A percentile compares a stretch with the other conserved stretches of the same genome.
phyloP scores from a whole-genome alignment of 2,113 vertebrate genomes.

The Bungarus multicinctus region DNA sequence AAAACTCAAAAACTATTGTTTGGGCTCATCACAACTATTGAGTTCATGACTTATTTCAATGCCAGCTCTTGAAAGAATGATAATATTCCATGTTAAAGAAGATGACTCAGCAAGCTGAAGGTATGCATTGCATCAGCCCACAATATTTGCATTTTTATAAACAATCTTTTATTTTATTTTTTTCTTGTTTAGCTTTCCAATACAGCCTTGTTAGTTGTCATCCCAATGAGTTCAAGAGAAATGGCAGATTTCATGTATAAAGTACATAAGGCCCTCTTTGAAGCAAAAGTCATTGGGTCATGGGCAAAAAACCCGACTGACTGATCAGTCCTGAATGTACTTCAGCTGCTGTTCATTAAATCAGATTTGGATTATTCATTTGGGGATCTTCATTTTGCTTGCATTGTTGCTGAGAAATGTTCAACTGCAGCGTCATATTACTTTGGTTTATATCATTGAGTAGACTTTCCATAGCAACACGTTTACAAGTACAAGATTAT shows the following conservation, averaged over 20 bases:
- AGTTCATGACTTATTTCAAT: background rate
- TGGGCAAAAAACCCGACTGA: conserved; percentile 27
- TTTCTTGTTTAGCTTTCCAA: conserved; percentile 20
- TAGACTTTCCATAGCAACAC: background rate
- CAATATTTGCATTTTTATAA: conserved; percentile 20
- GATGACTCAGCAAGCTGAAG: conserved; percentile 59
- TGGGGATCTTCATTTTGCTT: background rate
- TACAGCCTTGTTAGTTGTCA: conserved; percentile 51
- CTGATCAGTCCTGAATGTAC: conserved; percentile 24
- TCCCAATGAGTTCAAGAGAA: conserved; percentile 46
- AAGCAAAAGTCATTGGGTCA: conserved; percentile 46
- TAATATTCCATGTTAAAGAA: conserved; percentile 37
- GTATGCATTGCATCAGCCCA: background rate
- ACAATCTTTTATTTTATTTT: background rate
- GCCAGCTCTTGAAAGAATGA: background rate
- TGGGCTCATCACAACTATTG: background rate
- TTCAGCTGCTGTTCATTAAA: conserved; percentile 36
- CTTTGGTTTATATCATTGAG: background rate
- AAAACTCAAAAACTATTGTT: background rate
- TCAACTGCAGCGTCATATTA: background rate
- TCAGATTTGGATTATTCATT: conserved; percentile 6
- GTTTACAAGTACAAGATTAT: rapidly evolving
- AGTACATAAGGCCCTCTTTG: conserved; percentile 42
- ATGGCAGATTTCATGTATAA: conserved; percentile 57
- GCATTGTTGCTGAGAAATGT: conserved; percentile 1